phyloP scores from a whole-genome alignment of 2,888 invertebrate genomes.

The Beris chalybata region DNA sequence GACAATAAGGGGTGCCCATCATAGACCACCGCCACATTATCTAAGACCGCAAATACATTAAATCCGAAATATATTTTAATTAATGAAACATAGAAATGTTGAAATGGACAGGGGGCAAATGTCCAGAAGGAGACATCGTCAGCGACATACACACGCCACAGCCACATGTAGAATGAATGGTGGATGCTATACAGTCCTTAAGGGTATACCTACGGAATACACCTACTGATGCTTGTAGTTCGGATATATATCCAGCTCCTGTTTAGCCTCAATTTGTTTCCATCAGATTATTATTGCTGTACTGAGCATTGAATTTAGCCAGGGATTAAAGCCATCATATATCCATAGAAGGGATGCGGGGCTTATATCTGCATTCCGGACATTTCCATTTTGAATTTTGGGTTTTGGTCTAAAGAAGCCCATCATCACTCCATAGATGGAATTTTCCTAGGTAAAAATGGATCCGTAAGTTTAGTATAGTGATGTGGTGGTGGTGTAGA shows the following conservation, averaged over 20 bases:
- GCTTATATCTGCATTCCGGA: too few species aligned
- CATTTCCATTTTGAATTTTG: too few species aligned
- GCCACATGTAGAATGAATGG: conserved; percentile 1
- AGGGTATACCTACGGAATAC: background rate
- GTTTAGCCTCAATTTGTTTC: conserved; percentile 37
- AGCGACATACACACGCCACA: conserved; percentile 13
- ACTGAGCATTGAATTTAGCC: conserved; percentile 33
- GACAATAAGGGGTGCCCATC: conserved; percentile 26
- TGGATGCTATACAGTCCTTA: background rate
- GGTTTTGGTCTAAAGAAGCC: too few species aligned
- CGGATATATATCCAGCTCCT: background rate
- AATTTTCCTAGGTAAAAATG: too few species aligned
- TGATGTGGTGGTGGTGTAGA: too few species aligned
- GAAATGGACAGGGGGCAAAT: conserved; percentile 32
- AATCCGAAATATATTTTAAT: conserved; percentile 38
- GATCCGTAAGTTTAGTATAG: too few species aligned
- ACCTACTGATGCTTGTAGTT: background rate
- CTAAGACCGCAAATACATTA: conserved; percentile 38
- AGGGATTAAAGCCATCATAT: conserved; percentile 33
- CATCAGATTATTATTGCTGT: conserved; percentile 38
- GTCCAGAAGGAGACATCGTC: conserved; percentile 16
- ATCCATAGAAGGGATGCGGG: conserved; percentile 13
- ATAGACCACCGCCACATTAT: conserved; percentile 30
- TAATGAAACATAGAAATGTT: conserved; percentile 35
- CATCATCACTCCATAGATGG: too few species aligned